Evolutionary conservation across 2,888 invertebrate species (phyloP), one percentile per base, ranked within the genome.

Genomic region (Drosophila robusta): DNA sequence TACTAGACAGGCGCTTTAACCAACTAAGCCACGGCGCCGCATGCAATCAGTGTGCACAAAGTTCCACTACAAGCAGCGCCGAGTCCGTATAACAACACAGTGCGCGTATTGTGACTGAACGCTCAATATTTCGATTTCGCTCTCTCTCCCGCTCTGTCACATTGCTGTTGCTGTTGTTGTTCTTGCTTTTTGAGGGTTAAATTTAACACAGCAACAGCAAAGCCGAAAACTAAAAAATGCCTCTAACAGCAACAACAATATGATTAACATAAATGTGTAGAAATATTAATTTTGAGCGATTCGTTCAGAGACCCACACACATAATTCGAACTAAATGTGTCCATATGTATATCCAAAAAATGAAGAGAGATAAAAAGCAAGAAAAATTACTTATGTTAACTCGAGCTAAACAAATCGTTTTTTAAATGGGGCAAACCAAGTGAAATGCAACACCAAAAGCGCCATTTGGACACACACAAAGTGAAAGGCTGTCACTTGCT

Each of bases 1-100:
- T 91, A 91, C 91, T 91, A 91, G 91, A 91, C 91, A 91, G 91
- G 91, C 91, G 91, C 91, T 91, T 91, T 91, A 91, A 91, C 91
- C 91, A 91, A 91, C 91, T 91, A 91, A 91, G 91, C 91, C 91
- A 91, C 91, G 91, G 91, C 91, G 91, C 91, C 91, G 39, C 57
- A 58, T 49, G 77, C 14, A 18, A 46, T 38, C 57, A 34, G 5
- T 1, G 45, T n/a, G 42, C 36, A 51, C 60, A 65, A 79, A 64
- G 58, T 66, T 49, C 26, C 12, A 47, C 0, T 0, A 76, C 42
- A 76, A 58, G 39, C 60, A 56, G 18, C 4, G 14, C 14, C 11
- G 39, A 62, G 50, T 38, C 11, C 18, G 8, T 24, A 22, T 32
- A 42, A 32, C 38, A 42, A 12, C 29, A 32, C 12, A 18, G 4